Evolutionary conservation across 2,797 vertebrate species (phyloP).

Genomic region (Gambelia wislizenii): DNA sequence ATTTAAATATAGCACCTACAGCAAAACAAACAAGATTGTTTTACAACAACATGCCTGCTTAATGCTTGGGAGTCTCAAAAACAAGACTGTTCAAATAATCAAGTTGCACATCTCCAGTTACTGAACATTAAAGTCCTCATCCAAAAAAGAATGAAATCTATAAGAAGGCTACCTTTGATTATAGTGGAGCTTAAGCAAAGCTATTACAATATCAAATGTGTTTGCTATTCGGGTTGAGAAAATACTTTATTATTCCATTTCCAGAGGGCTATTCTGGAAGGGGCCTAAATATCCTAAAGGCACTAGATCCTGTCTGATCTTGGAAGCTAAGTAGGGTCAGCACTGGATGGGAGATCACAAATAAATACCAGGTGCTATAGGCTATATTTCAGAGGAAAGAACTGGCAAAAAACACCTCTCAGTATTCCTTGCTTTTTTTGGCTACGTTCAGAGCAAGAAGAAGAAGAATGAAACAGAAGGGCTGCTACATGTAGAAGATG

Average conservation of each 20-base stretch:
- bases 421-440: no score
- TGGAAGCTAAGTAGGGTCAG: no score
- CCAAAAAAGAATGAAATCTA: neutral
- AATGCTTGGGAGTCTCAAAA: neutral
- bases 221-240: neutral
- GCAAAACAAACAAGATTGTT: conserved; percentile 21
- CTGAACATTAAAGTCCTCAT: neutral
- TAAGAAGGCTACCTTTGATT: neutral
- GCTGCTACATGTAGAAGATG: no score
- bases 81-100: neutral
- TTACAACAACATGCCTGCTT: neutral
- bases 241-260: neutral
- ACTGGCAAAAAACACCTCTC: no score
- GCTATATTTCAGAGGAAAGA: no score
- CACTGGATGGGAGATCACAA: no score
- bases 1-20: neutral
- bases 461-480: no score
- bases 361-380: no score
- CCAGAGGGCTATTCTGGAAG: neutral
- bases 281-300: no score
- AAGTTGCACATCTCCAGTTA: neutral
- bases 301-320: no score
- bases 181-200: neutral
- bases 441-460: no score
- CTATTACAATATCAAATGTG: neutral